phyloP scores from a whole-genome alignment of 2,113 vertebrate genomes.

The Bambusicola thoracicus region DNA sequence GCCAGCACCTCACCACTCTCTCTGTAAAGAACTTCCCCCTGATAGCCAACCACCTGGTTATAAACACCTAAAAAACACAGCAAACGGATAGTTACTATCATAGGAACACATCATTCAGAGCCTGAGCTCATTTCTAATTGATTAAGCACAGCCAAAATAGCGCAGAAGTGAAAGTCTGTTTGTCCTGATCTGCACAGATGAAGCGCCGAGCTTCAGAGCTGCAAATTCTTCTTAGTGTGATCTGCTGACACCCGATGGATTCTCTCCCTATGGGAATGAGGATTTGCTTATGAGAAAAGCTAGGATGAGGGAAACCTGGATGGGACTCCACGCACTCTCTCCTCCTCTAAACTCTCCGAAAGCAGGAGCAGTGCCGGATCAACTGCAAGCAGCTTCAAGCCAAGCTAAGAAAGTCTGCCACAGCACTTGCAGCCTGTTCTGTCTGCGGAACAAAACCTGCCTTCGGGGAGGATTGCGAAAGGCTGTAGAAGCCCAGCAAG shows the following conservation, averaged over 20 bases:
- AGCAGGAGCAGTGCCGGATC: fast-evolving
- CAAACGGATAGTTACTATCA: background rate
- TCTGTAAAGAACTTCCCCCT: too few relatives aligned
- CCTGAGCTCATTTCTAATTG: background rate
- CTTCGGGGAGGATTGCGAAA: background rate
- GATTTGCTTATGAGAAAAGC: background rate
- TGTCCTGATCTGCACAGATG: background rate
- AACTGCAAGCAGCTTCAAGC: background rate
- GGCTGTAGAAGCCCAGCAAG: background rate
- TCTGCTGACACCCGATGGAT: background rate
- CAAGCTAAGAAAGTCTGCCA: background rate
- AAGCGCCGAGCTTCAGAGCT: background rate
- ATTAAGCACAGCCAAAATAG: background rate
- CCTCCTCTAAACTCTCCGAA: background rate
- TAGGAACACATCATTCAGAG: fast-evolving
- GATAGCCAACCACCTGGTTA: too few relatives aligned
- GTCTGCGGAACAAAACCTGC: background rate
- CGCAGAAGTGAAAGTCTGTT: background rate
- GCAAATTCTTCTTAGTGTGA: background rate
- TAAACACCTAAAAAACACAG: background rate
- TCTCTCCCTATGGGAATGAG: background rate
- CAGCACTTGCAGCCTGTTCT: background rate
- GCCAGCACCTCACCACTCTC: too few relatives aligned
- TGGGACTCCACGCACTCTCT: background rate
- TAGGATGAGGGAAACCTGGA: background rate